Evolutionary conservation across 2,888 invertebrate genomes (phyloP).

Genomic region (Chironomus tentans): DNA sequence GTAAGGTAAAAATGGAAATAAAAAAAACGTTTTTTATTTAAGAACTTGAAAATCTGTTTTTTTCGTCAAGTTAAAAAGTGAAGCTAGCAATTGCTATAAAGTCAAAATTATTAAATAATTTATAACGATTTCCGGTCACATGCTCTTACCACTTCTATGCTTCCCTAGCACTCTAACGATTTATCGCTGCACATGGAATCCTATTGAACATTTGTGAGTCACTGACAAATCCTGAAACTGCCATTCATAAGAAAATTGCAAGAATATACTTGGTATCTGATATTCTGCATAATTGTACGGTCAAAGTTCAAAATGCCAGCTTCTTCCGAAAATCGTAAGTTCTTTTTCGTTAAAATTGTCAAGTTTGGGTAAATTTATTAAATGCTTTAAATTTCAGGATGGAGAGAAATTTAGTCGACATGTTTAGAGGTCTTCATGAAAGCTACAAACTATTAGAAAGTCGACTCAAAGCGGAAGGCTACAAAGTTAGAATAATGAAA

Average conservation of each 20-base stretch:
- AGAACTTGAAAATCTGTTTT: too few relatives aligned
- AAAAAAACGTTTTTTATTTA: too few relatives aligned
- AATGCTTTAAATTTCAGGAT: constrained; percentile 49
- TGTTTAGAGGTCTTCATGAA: constrained; percentile 66
- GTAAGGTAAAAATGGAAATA: too few relatives aligned
- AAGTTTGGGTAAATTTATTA: too few relatives aligned
- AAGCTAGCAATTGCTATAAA: too few relatives aligned
- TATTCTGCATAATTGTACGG: constrained; percentile 92
- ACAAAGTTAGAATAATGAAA: constrained; percentile 79
- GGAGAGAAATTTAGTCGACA: constrained; percentile 67
- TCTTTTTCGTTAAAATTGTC: too few relatives aligned
- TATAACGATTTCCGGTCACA: too few relatives aligned
- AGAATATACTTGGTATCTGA: constrained; percentile 92
- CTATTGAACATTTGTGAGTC: constrained; percentile 82
- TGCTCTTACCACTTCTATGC: too few relatives aligned
- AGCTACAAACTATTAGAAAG: constrained; percentile 68
- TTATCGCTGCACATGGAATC: too few relatives aligned
- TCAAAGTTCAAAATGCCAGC: constrained; percentile 92
- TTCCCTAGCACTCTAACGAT: too few relatives aligned
- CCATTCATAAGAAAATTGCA: constrained; percentile 80
- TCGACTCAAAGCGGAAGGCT: constrained; percentile 89
- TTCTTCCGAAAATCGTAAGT: constrained; percentile 79
- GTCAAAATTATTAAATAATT: too few relatives aligned
- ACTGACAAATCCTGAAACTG: constrained; percentile 64
- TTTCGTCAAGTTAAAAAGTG: too few relatives aligned